These are phyloP conservation scores for Melolontha melolontha DNA, from an alignment of 2,888 invertebrate genomes.

Conservation along the genomic window DNA sequence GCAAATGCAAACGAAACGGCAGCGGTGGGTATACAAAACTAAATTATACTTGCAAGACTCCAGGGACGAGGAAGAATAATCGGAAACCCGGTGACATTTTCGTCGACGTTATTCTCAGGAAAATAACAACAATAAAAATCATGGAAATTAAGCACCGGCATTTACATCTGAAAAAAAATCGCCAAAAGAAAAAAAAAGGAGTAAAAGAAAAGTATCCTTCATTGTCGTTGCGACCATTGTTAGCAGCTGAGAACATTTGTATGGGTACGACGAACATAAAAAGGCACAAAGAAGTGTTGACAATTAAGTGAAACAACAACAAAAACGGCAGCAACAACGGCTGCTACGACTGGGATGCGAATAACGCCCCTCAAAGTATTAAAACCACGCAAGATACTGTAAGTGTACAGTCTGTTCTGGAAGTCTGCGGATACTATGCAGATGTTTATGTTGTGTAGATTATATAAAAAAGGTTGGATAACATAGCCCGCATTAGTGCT, in stretches of 20 bases:
- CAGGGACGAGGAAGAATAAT: conserved; percentile 2
- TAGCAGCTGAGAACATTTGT: conserved; percentile 61
- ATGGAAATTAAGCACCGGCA: conserved; percentile 53
- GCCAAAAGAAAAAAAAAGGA: conserved; percentile 43
- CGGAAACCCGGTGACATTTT: conserved; percentile 10
- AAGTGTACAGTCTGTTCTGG: too few relatives aligned
- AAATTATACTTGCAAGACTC: conserved; percentile 5
- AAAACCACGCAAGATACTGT: too few relatives aligned
- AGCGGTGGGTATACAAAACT: neutral
- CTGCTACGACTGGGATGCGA: neutral
- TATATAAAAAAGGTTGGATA: too few relatives aligned
- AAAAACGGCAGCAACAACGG: conserved; percentile 42
- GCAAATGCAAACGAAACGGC: neutral
- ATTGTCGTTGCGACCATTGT: conserved; percentile 57
- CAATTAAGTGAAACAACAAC: conserved; percentile 63
- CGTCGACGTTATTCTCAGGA: conserved; percentile 7
- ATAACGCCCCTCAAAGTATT: too few relatives aligned
- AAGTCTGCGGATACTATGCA: too few relatives aligned
- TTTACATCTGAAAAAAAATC: conserved; percentile 59
- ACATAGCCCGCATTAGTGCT: too few relatives aligned
- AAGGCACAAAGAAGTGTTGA: conserved; percentile 59
- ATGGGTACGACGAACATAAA: conserved; percentile 60
- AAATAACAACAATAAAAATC: conserved; percentile 49
- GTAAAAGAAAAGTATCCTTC: conserved; percentile 60
- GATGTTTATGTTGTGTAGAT: too few relatives aligned